These are phyloP conservation scores for Argya squamiceps DNA, from an alignment of 2,797 vertebrate species.

Conservation along the genomic window DNA sequence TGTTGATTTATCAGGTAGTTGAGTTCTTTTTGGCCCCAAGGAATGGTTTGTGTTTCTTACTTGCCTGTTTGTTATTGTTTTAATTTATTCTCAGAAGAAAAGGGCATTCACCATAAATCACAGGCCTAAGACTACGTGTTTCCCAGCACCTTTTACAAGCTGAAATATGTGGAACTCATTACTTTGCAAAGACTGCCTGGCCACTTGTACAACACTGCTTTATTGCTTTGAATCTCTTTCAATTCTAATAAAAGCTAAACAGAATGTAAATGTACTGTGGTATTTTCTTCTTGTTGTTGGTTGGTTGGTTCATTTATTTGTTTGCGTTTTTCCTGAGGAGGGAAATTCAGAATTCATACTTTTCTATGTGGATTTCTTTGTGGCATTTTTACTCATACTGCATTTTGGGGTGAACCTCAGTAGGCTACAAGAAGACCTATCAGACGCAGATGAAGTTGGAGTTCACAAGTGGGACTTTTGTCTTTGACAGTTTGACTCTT, in stretches of 20 bases:
- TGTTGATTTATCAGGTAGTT: conserved; percentile 59
- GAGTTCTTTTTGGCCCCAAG: conserved; percentile 52
- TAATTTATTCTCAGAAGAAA: conserved; percentile 71
- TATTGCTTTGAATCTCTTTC: not conserved
- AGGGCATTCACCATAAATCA: conserved; percentile 66
- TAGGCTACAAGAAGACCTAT: not conserved
- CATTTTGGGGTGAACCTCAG: not conserved
- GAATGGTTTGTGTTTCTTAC: conserved; percentile 39
- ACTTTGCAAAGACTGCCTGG: not conserved
- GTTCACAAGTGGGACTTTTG: not conserved
- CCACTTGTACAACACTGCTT: not conserved
- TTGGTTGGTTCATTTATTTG: not conserved
- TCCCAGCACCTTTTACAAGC: not conserved
- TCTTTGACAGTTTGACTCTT: not conserved
- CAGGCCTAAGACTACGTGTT: conserved; percentile 24
- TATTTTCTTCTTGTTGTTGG: not conserved
- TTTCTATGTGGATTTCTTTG: not conserved
- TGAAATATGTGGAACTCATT: not conserved
- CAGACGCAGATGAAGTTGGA: not conserved
- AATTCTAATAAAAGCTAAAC: not conserved
- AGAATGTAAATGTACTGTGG: not conserved
- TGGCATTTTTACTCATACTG: fast-evolving
- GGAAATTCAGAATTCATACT: not conserved
- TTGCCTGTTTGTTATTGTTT: conserved; percentile 19
- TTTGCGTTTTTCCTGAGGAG: not conserved